Percentiles rank a stretch among this genome's conserved stretches.
phyloP scores from a whole-genome alignment of 2,113 vertebrate genomes.

The Bos taurus region DNA sequence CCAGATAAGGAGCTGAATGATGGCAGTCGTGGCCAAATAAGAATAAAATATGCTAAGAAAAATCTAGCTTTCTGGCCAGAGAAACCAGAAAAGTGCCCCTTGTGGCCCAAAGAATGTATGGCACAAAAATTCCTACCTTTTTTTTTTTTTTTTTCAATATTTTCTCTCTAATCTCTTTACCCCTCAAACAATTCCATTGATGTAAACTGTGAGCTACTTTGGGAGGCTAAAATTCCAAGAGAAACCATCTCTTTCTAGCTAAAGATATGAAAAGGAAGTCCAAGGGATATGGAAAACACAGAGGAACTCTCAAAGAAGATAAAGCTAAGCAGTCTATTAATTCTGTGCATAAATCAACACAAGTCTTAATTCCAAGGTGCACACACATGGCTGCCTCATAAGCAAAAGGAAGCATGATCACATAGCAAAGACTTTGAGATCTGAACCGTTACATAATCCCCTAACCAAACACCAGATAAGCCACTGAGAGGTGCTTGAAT shows the following conservation, averaged over 20 bases:
- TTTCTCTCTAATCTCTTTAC: background rate
- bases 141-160: too few species aligned
- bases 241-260: background rate
- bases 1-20: background rate
- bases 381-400: background rate
- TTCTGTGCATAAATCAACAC: background rate
- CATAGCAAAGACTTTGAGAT: background rate
- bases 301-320: background rate
- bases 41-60: background rate
- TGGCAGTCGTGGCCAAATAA: fast-evolving
- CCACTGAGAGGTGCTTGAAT: fast-evolving
- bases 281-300: background rate
- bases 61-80: background rate
- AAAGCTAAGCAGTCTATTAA: background rate
- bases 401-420: background rate
- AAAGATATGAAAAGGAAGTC: background rate
- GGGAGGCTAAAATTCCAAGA: background rate
- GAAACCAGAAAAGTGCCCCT: background rate
- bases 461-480: background rate
- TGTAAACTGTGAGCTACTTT: background rate
- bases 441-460: background rate
- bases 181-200: background rate
- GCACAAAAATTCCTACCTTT: background rate
- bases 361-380: background rate
- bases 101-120: background rate